A percentile compares a stretch with the other conserved stretches of the same genome.
These are phyloP conservation scores for Camponotus floridanus DNA, from an alignment of 1,140 invertebrate species.

Conservation along the genomic window DNA sequence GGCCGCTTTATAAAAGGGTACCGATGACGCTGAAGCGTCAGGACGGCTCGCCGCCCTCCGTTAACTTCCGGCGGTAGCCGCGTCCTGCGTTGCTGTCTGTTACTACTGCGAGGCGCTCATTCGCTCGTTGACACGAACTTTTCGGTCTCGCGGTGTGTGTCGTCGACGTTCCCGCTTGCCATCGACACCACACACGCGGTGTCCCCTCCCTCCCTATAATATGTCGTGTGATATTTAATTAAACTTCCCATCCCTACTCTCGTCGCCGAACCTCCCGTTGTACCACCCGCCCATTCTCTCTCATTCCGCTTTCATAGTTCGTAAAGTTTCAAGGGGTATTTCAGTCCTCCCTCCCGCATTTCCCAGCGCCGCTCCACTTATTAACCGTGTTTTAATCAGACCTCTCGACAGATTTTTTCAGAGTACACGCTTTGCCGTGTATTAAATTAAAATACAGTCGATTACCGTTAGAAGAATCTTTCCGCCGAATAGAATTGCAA, in stretches of 20 bases:
- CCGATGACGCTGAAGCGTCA: slow-evolving; percentile 65
- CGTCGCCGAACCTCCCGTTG: slow-evolving; percentile 3
- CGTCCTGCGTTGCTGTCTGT: neutral
- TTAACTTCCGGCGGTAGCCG: slow-evolving; percentile 61
- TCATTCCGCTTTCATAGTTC: slow-evolving; percentile 71
- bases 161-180: slow-evolving; percentile 69
- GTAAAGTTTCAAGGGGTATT: slow-evolving; percentile 81
- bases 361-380: slow-evolving; percentile 68
- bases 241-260: slow-evolving; percentile 71
- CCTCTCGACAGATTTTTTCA: slow-evolving; percentile 70
- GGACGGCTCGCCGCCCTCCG: slow-evolving; percentile 46
- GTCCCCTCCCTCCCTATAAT: slow-evolving; percentile 67
- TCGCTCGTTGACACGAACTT: slow-evolving; percentile 71
- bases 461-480: slow-evolving; percentile 43
- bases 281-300: slow-evolving; percentile 56
- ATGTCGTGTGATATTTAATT: slow-evolving; percentile 83
- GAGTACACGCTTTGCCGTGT: neutral
- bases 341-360: slow-evolving; percentile 48
- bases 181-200: slow-evolving; percentile 65
- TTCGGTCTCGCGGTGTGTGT: slow-evolving; percentile 63
- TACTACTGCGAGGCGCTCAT: slow-evolving; percentile 8
- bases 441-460: slow-evolving; percentile 68
- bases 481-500: neutral
- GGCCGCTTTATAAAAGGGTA: slow-evolving; percentile 63
- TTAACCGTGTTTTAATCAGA: slow-evolving; percentile 74